Evolutionary conservation across 1,140 invertebrate species (phyloP), one percentile per base, ranked within the genome.

Genomic region (Leptopilina boulardi): DNA sequence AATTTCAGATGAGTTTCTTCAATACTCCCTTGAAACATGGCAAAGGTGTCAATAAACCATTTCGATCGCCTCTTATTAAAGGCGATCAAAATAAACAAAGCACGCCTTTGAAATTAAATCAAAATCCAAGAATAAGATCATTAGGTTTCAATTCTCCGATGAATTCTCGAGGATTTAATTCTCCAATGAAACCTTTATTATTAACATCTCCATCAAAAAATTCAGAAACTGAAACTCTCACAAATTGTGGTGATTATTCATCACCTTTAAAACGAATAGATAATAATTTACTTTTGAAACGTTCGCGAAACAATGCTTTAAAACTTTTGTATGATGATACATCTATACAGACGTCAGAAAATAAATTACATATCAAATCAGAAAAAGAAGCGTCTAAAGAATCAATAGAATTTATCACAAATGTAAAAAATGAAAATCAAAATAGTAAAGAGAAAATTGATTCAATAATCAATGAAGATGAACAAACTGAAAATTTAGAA

Each of bases 21-120:
- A 26, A 26, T 23, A 70, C 30, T 42, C 74, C 74, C 2, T 75
- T 75, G 19, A 59, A 66, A 70, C 56, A 75, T 42, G 56, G 54
- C n/a, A 75, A 70, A 42, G 74, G 74, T 54, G 56, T 75, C n/a
- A 75, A 75, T 42, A 75, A 75, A 66, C 74, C 74, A 21, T 66
- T 70, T 75, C 18, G 18, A 38, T 66, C 54, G 11, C 74, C 74
- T 10, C 59, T 75, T 21, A 70, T 66, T 21, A 70, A 41, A 15
- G 11, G n/a, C 15, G 30, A 70, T n/a, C n/a, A 23, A 19, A 66
- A 70, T n/a, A 66, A n/a, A 66, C 13, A 13, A 9, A 59, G 23
- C 15, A 66, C 51, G 26, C n/a, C 21, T 38, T 42, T 15, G 2
- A 42, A 41, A 38, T 18, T 42, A n/a, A 41, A 66, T 42, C n/a